Evolutionary conservation across 2,888 invertebrate genomes (phyloP).

Genomic region (Hypsopygia costalis): DNA sequence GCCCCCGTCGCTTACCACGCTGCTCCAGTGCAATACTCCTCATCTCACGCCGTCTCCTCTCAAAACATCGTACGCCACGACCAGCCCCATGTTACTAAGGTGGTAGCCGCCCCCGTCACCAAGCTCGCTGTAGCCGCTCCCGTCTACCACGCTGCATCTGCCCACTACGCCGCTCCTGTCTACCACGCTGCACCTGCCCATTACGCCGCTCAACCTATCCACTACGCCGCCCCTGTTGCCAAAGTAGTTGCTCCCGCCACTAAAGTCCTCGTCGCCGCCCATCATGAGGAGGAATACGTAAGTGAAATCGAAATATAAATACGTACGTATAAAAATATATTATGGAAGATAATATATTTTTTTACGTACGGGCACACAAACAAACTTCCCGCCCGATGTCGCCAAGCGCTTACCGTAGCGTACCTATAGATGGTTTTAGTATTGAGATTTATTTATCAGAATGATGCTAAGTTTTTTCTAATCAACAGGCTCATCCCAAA

Average conservation of each 20-base stretch:
- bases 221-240: conserved; percentile 17
- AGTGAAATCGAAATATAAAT: conserved; percentile 22
- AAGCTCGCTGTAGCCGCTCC: conserved; percentile 29
- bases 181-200: conserved; percentile 36
- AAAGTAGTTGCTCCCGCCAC: conserved; percentile 36
- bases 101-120: conserved; percentile 28
- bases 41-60: conserved; percentile 59
- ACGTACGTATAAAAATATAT: too few species aligned
- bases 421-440: too few species aligned
- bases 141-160: conserved; percentile 30
- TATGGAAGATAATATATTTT: too few species aligned
- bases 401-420: too few species aligned
- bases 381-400: too few species aligned
- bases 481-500: conserved; percentile 74
- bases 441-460: too few species aligned
- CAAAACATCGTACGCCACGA: conserved; percentile 56
- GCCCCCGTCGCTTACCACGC: conserved; percentile 32
- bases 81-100: conserved; percentile 31
- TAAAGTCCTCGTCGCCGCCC: conserved; percentile 35
- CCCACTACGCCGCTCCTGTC: conserved; percentile 29
- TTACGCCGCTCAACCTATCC: conserved; percentile 33
- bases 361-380: too few species aligned
- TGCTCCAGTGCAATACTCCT: conserved; percentile 47
- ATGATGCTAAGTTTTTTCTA: background rate
- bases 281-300: conserved; percentile 53